A percentile compares a stretch with the other conserved stretches of the same genome.
phyloP scores from a whole-genome alignment of 2,113 vertebrate species.

The Monopterus albus region DNA sequence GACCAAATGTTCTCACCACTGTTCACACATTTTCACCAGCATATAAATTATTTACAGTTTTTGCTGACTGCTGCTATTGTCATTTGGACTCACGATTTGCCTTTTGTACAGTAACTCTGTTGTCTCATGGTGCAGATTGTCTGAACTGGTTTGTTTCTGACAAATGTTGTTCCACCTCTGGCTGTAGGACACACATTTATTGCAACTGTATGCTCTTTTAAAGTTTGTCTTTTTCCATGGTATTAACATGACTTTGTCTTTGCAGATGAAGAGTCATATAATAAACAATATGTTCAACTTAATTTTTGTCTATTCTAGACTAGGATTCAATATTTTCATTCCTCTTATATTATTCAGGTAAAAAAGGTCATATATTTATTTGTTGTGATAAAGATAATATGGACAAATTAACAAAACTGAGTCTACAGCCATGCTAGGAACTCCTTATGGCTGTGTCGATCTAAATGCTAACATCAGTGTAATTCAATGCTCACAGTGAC shows the following conservation, averaged over 20 bases:
- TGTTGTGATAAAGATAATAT: too few species aligned
- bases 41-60: not conserved
- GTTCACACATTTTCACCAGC: not conserved
- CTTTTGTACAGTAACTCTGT: not conserved
- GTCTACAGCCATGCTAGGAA: too few species aligned
- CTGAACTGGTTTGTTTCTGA: not conserved
- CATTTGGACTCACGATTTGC: conserved; percentile 25
- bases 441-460: too few species aligned
- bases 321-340: too few species aligned
- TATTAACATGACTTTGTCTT: not conserved
- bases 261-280: not conserved
- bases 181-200: not conserved
- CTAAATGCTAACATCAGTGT: too few species aligned
- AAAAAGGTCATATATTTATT: too few species aligned
- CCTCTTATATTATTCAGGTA: too few species aligned
- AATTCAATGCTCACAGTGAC: too few species aligned
- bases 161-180: not conserved
- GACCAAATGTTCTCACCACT: not conserved
- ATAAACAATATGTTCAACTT: too few species aligned
- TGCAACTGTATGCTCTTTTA: not conserved
- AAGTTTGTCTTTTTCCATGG: not conserved
- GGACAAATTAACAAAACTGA: too few species aligned
- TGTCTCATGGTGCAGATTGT: not conserved
- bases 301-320: too few species aligned
- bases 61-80: not conserved